Conservation (phyloP, 2,797 vertebrate genomes). For the Monodelphis domestica region DNA sequence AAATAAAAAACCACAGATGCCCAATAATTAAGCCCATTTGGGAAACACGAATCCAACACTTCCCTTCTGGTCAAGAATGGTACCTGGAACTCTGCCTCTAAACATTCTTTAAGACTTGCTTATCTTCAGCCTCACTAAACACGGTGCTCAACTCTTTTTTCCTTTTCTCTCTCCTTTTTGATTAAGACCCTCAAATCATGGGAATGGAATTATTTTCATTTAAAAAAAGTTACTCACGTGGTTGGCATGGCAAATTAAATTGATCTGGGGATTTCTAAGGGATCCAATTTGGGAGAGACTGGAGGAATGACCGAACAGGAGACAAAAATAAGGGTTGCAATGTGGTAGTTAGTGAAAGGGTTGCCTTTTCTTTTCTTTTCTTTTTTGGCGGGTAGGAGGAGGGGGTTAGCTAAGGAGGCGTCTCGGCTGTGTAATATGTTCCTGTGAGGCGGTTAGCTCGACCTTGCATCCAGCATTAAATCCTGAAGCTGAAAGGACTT, state of each 20-base stretch:
- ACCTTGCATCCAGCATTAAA: neutral
- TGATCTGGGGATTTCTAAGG: neutral
- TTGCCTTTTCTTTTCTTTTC: neutral
- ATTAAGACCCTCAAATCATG: neutral
- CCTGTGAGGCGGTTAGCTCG: neutral
- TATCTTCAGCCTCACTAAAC: neutral
- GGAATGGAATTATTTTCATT: neutral
- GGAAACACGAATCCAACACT: neutral
- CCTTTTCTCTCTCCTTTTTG: neutral
- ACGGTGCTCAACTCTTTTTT: neutral
- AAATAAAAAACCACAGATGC: slow-evolving; percentile 42
- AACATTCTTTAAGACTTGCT: neutral
- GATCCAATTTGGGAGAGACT: neutral
- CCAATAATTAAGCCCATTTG: neutral
- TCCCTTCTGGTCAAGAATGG: neutral
- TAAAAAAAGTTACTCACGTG: neutral
- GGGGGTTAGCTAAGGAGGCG: neutral
- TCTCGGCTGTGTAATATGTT: neutral
- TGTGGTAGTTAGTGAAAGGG: neutral
- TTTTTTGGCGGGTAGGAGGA: neutral
- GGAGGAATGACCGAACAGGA: neutral
- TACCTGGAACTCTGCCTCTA: neutral
- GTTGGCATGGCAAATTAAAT: neutral
- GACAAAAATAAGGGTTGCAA: neutral
- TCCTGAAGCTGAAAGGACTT: neutral